Evolutionary conservation across 23 tunicate species (phyloP).

Genomic region (Oikopleura dioica): DNA sequence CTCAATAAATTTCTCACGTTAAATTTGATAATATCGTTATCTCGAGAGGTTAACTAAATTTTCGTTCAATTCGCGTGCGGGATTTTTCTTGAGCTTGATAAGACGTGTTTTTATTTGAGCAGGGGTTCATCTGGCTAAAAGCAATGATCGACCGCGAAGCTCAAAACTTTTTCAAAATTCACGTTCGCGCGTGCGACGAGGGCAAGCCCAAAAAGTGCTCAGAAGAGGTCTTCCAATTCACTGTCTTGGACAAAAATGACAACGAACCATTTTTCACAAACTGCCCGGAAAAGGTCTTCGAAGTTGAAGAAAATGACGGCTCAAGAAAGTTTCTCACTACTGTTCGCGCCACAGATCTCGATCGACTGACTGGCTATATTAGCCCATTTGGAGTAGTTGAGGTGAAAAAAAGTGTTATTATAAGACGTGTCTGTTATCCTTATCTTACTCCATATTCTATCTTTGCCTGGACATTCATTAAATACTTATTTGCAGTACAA

Average conservation of each 20-base stretch:
- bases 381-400: not conserved
- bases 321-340: not conserved
- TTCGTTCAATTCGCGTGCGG: too few relatives aligned
- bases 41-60: too few relatives aligned
- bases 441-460: too few relatives aligned
- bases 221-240: not conserved
- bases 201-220: not conserved
- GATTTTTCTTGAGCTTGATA: too few relatives aligned
- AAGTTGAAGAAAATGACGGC: not conserved
- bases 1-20: too few relatives aligned
- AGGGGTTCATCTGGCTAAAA: not conserved
- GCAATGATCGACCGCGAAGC: not conserved
- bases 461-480: too few relatives aligned
- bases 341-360: not conserved
- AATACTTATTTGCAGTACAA: too few relatives aligned
- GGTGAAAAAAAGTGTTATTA: too few relatives aligned
- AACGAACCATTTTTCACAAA: not conserved
- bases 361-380: not conserved
- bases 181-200: not conserved
- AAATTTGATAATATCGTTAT: too few relatives aligned
- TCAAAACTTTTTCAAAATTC: not conserved
- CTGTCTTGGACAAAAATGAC: not conserved
- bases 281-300: not conserved
- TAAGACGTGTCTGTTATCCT: too few relatives aligned
- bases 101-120: too few relatives aligned